Evolutionary conservation across 2,113 vertebrate genomes (phyloP).

Genomic region (Silurus asotus): DNA sequence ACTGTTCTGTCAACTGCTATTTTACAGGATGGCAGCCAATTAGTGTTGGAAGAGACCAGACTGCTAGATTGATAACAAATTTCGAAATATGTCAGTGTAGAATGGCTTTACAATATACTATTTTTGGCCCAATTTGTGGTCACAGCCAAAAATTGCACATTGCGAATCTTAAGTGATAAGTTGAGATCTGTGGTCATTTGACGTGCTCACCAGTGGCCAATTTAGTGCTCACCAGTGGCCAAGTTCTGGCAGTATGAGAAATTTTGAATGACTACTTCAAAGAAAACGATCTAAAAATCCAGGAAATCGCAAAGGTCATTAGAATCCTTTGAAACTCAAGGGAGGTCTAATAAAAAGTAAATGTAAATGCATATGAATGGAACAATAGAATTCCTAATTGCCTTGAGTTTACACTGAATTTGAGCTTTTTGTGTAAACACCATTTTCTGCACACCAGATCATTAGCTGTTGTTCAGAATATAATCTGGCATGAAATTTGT

Average conservation of each 20-base stretch:
- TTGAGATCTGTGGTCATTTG: not conserved
- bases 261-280: not conserved
- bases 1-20: conserved; percentile 5
- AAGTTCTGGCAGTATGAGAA: not conserved
- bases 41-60: not conserved
- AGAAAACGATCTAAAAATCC: not conserved
- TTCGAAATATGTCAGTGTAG: not conserved
- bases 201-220: not conserved
- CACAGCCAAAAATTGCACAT: not conserved
- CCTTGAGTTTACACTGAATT: not conserved
- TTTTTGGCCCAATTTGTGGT: not conserved
- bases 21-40: conserved; percentile 1
- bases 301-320: not conserved
- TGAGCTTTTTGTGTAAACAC: not conserved
- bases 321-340: not conserved
- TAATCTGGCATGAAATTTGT: not conserved
- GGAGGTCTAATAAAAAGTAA: not conserved
- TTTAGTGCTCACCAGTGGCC: not conserved
- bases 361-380: not conserved
- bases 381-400: not conserved
- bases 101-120: not conserved
- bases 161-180: not conserved
- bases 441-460: not conserved
- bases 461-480: not conserved
- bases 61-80: not conserved